Evolutionary conservation across 1,140 invertebrate species (phyloP).

Genomic region (Marisa cornuarietis): DNA sequence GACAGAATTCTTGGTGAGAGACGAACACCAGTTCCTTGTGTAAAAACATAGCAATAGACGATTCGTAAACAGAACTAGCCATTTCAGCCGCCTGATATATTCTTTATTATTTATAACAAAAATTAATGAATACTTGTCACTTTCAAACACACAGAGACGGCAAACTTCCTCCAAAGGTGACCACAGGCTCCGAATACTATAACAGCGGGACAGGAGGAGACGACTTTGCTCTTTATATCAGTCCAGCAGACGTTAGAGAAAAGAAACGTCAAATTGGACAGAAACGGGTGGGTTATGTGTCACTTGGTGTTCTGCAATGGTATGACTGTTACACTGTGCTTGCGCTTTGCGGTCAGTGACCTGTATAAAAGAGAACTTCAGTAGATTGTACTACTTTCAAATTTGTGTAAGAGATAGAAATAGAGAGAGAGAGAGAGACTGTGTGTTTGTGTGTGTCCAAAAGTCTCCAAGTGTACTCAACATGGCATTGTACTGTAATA

Average conservation of each 20-base stretch:
- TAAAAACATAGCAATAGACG: no score
- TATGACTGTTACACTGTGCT: neutral
- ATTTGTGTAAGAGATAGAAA: no score
- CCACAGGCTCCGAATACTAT: no score
- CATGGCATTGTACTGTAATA: neutral
- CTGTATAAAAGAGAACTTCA: neutral
- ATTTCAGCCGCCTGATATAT: no score
- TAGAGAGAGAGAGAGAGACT: no score
- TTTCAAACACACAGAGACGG: neutral
- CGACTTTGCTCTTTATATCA: slow-evolving; percentile 10
- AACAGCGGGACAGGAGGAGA: neutral
- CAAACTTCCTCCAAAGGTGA: neutral
- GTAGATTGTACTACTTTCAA: neutral
- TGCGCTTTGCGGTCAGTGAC: neutral
- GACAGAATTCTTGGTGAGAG: no score
- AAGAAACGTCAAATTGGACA: slow-evolving; percentile 10
- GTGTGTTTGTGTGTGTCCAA: no score
- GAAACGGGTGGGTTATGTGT: slow-evolving; percentile 8
- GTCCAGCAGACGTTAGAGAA: slow-evolving; percentile 10
- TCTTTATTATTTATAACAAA: no score
- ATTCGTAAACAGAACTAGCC: no score
- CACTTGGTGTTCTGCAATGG: neutral
- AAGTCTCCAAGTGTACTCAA: neutral
- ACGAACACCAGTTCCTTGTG: no score
- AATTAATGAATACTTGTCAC: neutral